Conservation (phyloP, 2,113 vertebrate species). For the Heptranchias perlo region DNA sequence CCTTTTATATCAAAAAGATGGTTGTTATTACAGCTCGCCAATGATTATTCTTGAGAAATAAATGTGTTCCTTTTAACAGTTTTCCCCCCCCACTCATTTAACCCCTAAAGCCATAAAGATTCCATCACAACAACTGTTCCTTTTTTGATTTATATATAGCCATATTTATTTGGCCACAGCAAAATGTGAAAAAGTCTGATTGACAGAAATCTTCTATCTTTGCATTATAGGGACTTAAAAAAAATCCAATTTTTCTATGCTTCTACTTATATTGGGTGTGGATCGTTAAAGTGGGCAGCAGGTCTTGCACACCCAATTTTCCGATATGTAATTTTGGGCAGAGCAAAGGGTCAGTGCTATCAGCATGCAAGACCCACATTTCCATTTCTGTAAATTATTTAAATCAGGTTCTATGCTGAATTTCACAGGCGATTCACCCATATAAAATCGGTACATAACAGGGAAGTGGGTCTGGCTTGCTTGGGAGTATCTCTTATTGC, state of each 20-base stretch:
- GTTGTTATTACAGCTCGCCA: neutral
- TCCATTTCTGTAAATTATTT: neutral
- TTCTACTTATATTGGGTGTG: neutral
- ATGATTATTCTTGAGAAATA: neutral
- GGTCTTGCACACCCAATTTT: neutral
- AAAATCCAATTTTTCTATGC: neutral
- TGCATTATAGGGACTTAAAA: neutral
- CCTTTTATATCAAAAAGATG: neutral
- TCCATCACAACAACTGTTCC: neutral
- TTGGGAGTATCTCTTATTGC: neutral
- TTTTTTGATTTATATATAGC: neutral
- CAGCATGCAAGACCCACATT: neutral
- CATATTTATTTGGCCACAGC: neutral
- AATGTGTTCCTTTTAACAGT: neutral
- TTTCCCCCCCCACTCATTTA: neutral
- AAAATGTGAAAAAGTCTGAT: neutral
- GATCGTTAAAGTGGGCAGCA: neutral
- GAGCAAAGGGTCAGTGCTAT: neutral
- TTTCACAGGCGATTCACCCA: neutral
- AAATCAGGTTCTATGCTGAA: neutral
- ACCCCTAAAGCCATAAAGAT: neutral
- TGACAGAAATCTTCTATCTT: neutral
- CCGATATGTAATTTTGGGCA: neutral
- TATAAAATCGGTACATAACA: neutral
- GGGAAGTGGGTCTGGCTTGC: neutral